Evolutionary conservation across 2,888 invertebrate genomes (phyloP).

Genomic region (Chesias legatella): DNA sequence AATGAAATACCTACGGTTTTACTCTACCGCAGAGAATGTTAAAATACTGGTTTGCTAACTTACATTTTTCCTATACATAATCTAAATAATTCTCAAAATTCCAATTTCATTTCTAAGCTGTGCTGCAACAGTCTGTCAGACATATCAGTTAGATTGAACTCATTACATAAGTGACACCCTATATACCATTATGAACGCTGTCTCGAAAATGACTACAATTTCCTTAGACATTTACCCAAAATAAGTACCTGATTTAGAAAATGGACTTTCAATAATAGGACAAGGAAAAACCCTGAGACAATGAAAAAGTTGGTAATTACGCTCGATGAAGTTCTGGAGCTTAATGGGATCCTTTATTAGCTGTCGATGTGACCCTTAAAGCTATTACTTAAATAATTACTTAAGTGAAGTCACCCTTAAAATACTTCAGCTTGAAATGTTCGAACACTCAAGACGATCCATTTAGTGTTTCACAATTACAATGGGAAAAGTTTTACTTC

Average conservation of each 20-base stretch:
- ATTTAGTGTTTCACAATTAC: conserved; percentile 28
- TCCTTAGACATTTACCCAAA: background rate
- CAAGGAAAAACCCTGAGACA: conserved; percentile 29
- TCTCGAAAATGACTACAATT: background rate
- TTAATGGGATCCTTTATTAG: conserved; percentile 41
- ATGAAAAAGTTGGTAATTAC: conserved; percentile 46
- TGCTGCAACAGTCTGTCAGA: no score
- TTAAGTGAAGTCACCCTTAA: conserved; percentile 7
- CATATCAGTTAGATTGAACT: background rate
- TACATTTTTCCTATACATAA: no score
- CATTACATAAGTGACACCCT: background rate
- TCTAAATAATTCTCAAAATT: no score
- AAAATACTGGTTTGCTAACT: no score
- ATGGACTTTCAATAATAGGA: conserved; percentile 13
- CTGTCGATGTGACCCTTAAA: conserved; percentile 37
- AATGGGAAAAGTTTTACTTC: conserved; percentile 24
- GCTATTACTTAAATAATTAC: conserved; percentile 18
- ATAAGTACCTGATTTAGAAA: conserved; percentile 16
- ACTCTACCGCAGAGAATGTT: no score
- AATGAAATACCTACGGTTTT: no score
- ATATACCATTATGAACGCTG: background rate
- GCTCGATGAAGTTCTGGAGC: conserved; percentile 31
- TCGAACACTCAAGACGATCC: conserved; percentile 17
- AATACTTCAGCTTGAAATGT: conserved; percentile 4
- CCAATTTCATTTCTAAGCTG: no score